Percentiles rank a stretch among this genome's conserved stretches.
Conservation (phyloP, 2,113 vertebrate species). For the Quiscalus mexicanus region DNA sequence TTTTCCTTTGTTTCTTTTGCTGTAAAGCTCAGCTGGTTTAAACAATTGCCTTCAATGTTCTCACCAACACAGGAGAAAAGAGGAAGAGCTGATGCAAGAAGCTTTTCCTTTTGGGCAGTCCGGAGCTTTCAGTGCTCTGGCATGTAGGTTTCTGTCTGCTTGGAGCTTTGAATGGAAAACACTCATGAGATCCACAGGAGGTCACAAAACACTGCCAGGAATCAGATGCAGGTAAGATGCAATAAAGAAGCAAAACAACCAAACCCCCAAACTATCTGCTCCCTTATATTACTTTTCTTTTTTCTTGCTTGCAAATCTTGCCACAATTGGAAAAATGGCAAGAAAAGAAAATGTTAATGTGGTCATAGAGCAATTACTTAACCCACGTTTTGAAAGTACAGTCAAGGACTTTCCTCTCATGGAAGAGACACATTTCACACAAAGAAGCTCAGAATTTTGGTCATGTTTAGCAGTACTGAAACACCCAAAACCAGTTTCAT, state of each 20-base stretch:
- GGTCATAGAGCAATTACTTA: background rate
- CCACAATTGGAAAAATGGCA: background rate
- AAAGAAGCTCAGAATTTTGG: background rate
- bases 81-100: background rate
- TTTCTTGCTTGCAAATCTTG: background rate
- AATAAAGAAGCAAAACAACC: background rate
- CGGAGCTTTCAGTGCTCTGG: background rate
- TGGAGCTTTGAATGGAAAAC: accelerated
- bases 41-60: background rate
- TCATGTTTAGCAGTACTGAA: background rate
- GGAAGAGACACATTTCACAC: background rate
- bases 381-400: background rate
- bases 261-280: background rate
- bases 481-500: background rate
- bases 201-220: background rate
- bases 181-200: background rate
- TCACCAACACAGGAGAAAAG: background rate
- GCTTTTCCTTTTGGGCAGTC: background rate
- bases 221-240: background rate
- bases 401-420: background rate
- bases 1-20: background rate
- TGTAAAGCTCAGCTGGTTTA: background rate
- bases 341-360: background rate
- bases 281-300: background rate
- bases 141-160: background rate